These are phyloP conservation scores for Clostera curtula DNA, from an alignment of 2,888 invertebrate genomes.

Conservation along the genomic window DNA sequence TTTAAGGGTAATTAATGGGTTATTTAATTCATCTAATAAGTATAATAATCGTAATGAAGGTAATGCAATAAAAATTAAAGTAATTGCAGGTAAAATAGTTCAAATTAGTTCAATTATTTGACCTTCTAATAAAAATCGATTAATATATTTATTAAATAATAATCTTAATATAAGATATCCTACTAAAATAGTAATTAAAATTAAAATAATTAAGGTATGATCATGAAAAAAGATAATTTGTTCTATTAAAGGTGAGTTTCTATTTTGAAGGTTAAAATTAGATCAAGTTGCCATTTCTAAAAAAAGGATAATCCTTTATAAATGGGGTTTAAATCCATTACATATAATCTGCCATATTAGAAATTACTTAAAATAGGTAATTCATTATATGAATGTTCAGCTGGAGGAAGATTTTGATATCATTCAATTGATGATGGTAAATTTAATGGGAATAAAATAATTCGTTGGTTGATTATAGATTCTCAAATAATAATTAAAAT, in stretches of 20 bases:
- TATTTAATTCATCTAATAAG: conserved; percentile 77
- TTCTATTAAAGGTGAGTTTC: conserved; percentile 78
- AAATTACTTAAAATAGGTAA: conserved; percentile 73
- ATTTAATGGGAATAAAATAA: conserved; percentile 63
- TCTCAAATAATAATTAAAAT: conserved; percentile 79
- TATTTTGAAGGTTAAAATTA: conserved; percentile 75
- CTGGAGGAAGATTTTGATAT: conserved; percentile 72
- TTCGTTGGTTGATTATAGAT: conserved; percentile 70
- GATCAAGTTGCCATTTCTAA: conserved; percentile 78
- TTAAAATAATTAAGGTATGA: conserved; percentile 75
- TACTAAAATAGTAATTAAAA: conserved; percentile 77
- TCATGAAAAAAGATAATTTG: conserved; percentile 79
- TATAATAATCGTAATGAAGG: conserved; percentile 77
- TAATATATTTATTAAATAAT: conserved; percentile 73
- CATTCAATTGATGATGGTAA: conserved; percentile 77
- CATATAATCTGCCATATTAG: conserved; percentile 76
- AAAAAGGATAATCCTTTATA: conserved; percentile 77
- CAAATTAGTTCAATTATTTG: conserved; percentile 79
- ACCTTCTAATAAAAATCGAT: conserved; percentile 73
- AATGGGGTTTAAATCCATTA: conserved; percentile 80
- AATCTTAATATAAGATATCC: conserved; percentile 71
- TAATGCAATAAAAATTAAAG: conserved; percentile 77
- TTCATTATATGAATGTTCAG: conserved; percentile 77
- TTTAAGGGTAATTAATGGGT: conserved; percentile 76
- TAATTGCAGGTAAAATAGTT: conserved; percentile 76